A percentile compares a stretch with the other conserved stretches of the same genome.
These are phyloP conservation scores for Cheilosia vulpina DNA, from an alignment of 2,888 invertebrate species.

Conservation along the genomic window DNA sequence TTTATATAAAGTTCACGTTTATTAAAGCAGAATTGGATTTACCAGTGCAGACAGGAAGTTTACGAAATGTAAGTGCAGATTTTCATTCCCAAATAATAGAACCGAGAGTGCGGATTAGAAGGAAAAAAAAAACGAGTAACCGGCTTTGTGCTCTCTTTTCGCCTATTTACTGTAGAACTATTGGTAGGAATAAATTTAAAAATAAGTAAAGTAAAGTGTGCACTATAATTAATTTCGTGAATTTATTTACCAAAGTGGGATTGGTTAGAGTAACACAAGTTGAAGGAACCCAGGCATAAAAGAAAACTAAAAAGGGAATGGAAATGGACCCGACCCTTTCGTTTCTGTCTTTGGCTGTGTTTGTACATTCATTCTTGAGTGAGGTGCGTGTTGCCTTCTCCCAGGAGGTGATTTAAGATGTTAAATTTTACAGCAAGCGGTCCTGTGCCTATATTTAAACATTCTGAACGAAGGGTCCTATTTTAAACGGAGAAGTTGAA, in stretches of 20 bases:
- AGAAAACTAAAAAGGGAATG: constrained; percentile 57
- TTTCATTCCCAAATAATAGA: constrained; percentile 36
- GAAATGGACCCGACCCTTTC: constrained; percentile 37
- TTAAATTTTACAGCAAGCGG: not conserved
- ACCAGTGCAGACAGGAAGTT: constrained; percentile 48
- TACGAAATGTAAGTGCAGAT: constrained; percentile 64
- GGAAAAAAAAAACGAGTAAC: constrained; percentile 12
- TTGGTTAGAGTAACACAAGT: constrained; percentile 36
- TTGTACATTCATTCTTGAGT: not conserved
- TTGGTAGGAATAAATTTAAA: not conserved
- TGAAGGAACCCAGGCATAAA: constrained; percentile 20
- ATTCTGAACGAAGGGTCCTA: constrained; percentile 30
- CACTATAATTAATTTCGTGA: not conserved
- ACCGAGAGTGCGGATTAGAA: constrained; percentile 12
- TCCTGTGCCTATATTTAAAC: constrained; percentile 36
- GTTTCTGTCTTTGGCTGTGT: constrained; percentile 13
- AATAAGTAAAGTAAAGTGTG: constrained; percentile 6
- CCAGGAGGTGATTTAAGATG: constrained; percentile 2
- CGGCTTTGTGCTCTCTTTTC: constrained; percentile 55
- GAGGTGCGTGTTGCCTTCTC: constrained; percentile 5
- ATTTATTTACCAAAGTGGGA: constrained; percentile 28
- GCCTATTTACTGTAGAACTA: constrained; percentile 40
- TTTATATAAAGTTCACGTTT: constrained; percentile 18
- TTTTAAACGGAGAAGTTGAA: not conserved
- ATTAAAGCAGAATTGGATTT: constrained; percentile 67